Conservation (phyloP, 2,113 vertebrate genomes). For the Paraplagusia blochii region DNA sequence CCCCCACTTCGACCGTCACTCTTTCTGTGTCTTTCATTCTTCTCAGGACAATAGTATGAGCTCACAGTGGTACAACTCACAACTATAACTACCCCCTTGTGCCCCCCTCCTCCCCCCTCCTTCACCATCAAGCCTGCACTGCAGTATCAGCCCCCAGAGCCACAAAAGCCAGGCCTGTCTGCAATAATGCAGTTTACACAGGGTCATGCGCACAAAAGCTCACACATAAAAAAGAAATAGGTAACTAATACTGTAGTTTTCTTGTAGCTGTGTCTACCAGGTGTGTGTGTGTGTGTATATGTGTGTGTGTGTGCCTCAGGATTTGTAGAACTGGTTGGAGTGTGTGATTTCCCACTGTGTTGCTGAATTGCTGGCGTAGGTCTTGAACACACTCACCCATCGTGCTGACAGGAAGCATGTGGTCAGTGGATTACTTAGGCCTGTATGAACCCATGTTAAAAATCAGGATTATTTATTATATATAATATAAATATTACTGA, state of each 20-base stretch:
- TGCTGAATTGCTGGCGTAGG: constrained; percentile 30
- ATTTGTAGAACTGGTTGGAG: constrained; percentile 8
- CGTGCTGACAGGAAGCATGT: constrained; percentile 5
- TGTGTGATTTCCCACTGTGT: constrained; percentile 4
- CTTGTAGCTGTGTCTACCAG: constrained; percentile 13
- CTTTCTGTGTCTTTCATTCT: constrained; percentile 58
- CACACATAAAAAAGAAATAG: constrained; percentile 20
- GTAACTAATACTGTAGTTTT: constrained; percentile 16
- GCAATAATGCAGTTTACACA: constrained; percentile 38
- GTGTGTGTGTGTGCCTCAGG: constrained; percentile 11
- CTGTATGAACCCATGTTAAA: background rate
- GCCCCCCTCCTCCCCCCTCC: constrained; percentile 22
- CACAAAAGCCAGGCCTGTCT: constrained; percentile 54
- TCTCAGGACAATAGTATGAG: constrained; percentile 67
- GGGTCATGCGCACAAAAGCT: constrained; percentile 14
- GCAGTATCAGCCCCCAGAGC: constrained; percentile 67
- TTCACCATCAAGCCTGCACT: constrained; percentile 26
- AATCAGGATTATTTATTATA: background rate
- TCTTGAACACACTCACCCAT: constrained; percentile 6
- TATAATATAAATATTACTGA: background rate
- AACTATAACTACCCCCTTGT: no score
- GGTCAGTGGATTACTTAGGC: constrained; percentile 15
- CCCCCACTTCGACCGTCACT: no score
- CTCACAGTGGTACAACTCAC: constrained; percentile 68
- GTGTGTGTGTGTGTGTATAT: no score